These are phyloP conservation scores for Daubentonia madagascariensis DNA, from an alignment of 2,113 vertebrate genomes.

Conservation along the genomic window DNA sequence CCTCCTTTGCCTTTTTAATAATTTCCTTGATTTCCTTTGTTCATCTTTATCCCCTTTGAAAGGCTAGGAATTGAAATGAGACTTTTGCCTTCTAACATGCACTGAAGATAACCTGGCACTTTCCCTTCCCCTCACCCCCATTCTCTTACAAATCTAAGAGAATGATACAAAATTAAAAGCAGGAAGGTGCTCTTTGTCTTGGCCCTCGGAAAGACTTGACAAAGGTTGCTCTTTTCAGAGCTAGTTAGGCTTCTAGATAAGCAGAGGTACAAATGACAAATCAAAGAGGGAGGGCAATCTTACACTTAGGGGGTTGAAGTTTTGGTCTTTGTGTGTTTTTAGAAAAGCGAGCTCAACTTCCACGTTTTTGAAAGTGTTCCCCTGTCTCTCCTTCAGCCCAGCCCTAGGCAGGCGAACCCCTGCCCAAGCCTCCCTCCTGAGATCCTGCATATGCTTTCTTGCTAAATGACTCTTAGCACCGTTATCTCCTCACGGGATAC, in stretches of 20 bases:
- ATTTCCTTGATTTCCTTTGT: not conserved
- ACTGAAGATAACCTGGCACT: not conserved
- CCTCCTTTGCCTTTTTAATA: not conserved
- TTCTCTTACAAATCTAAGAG: not conserved
- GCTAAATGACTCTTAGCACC: slow-evolving; percentile 77
- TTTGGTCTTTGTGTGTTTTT: not conserved
- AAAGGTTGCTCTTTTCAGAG: not conserved
- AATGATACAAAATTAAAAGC: not conserved
- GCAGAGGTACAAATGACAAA: not conserved
- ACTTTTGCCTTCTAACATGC: not conserved
- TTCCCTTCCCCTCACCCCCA: not conserved
- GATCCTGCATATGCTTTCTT: slow-evolving; percentile 66
- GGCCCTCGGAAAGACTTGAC: not conserved
- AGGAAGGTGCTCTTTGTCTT: not conserved
- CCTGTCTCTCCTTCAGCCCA: not conserved
- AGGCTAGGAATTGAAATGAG: not conserved
- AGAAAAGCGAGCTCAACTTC: not conserved
- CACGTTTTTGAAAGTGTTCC: not conserved
- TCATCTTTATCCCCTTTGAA: not conserved
- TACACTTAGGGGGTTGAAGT: not conserved
- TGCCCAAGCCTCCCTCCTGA: slow-evolving; percentile 44
- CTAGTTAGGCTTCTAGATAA: not conserved
- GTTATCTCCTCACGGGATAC: slow-evolving; percentile 77
- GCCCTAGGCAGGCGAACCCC: slow-evolving; percentile 7
- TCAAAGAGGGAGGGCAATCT: not conserved